phyloP scores from a whole-genome alignment of 2,113 vertebrate genomes.

The Cebus imitator region DNA sequence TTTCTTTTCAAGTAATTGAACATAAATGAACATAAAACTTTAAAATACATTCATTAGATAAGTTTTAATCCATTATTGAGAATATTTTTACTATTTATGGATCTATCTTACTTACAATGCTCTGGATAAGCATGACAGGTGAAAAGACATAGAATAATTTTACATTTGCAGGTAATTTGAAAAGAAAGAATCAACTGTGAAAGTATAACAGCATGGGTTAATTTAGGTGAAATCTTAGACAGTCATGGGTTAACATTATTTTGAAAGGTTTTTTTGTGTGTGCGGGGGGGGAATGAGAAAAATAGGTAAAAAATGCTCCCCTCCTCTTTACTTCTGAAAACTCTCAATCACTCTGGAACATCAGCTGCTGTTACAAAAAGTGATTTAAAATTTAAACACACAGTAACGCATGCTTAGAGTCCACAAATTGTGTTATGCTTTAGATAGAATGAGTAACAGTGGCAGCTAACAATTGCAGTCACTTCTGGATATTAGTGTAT shows the following conservation, averaged over 20 bases:
- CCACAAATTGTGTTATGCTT: neutral
- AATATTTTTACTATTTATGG: neutral
- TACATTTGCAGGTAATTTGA: neutral
- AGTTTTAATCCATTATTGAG: neutral
- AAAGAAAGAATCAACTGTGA: neutral
- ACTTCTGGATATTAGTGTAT: neutral
- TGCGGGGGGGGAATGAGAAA: neutral
- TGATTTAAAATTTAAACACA: conserved; percentile 9
- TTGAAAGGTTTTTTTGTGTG: neutral
- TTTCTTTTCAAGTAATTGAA: neutral
- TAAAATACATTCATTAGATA: neutral
- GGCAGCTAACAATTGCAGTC: neutral
- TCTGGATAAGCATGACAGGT: neutral
- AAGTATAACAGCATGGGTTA: neutral
- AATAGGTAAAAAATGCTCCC: neutral
- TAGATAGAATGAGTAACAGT: neutral
- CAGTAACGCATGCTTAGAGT: neutral
- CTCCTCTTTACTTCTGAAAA: neutral
- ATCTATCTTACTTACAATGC: neutral
- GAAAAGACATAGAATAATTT: neutral
- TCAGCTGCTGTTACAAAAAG: neutral
- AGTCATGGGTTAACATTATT: neutral
- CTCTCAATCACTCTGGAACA: neutral
- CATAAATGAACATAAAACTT: neutral
- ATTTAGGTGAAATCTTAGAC: neutral